Conservation (phyloP, 2,888 invertebrate species). For the Eubasilissa splendida region DNA sequence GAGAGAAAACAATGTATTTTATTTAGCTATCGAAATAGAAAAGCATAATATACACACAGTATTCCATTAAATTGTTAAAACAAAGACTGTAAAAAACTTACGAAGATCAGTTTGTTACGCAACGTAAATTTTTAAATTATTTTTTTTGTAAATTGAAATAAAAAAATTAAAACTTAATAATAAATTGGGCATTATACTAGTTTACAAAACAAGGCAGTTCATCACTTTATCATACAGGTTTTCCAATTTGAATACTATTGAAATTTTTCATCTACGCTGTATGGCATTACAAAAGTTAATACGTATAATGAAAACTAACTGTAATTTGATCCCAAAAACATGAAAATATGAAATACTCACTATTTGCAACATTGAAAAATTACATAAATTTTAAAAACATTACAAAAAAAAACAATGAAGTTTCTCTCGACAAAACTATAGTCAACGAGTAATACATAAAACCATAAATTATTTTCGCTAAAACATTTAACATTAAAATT, state of each 20-base stretch:
- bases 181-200: constrained; percentile 11
- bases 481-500: not conserved
- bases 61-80: not conserved
- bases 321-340: constrained; percentile 23
- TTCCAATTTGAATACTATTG: not conserved
- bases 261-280: constrained; percentile 1
- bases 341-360: not conserved
- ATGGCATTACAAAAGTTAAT: not conserved
- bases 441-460: too few relatives aligned
- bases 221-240: constrained; percentile 6
- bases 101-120: too few relatives aligned
- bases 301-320: not conserved
- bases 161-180: constrained; percentile 5
- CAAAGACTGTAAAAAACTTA: not conserved
- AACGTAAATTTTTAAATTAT: too few relatives aligned
- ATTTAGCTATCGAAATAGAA: not conserved
- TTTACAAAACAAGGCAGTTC: constrained; percentile 21
- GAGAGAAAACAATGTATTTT: not conserved
- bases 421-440: not conserved
- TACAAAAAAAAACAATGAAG: not conserved
- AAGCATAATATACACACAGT: not conserved
- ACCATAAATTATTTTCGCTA: too few relatives aligned
- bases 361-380: not conserved
- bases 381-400: constrained; percentile 2
- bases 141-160: not conserved